phyloP scores from a whole-genome alignment of 2,888 invertebrate genomes.

The Drosophila limbata region DNA sequence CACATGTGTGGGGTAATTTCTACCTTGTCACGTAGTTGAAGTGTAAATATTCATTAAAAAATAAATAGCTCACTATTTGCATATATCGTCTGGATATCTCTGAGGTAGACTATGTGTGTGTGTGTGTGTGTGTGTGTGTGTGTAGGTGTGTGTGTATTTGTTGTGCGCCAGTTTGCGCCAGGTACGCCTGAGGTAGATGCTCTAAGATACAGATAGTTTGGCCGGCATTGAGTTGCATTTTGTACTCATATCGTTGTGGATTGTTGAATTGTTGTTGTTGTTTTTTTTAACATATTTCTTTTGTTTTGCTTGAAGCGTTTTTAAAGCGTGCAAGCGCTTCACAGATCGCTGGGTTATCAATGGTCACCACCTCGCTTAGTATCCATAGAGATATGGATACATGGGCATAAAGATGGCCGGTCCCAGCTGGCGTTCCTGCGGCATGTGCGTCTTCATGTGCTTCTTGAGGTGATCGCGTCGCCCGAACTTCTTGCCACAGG shows the following conservation, averaged over 20 bases:
- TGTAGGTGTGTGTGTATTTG: slow-evolving; percentile 28
- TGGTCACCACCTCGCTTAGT: slow-evolving; percentile 79
- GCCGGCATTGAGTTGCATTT: slow-evolving; percentile 50
- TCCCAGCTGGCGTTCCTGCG: slow-evolving; percentile 88
- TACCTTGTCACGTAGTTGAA: slow-evolving; percentile 69
- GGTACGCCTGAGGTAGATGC: slow-evolving; percentile 79
- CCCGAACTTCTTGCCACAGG: slow-evolving; percentile 97
- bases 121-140: slow-evolving; percentile 1
- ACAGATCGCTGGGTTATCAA: slow-evolving; percentile 51
- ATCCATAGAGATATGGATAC: slow-evolving; percentile 88
- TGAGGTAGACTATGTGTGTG: slow-evolving; percentile 51
- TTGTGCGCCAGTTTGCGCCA: slow-evolving; percentile 67
- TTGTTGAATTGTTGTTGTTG: slow-evolving; percentile 7
- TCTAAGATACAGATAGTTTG: slow-evolving; percentile 38
- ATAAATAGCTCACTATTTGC: slow-evolving; percentile 79
- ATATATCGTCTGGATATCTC: slow-evolving; percentile 53
- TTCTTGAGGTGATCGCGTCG: slow-evolving; percentile 97
- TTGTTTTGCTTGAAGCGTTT: slow-evolving; percentile 50
- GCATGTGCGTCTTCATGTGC: slow-evolving; percentile 93
- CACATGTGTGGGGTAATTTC: slow-evolving; percentile 70
- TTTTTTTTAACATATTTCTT: background rate
- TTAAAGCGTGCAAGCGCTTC: slow-evolving; percentile 78
- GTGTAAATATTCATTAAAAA: slow-evolving; percentile 78
- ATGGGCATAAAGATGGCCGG: slow-evolving; percentile 88
- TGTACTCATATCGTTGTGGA: slow-evolving; percentile 7